These are phyloP conservation scores for Heliangelus exortis DNA, from an alignment of 2,797 vertebrate species.

Conservation along the genomic window DNA sequence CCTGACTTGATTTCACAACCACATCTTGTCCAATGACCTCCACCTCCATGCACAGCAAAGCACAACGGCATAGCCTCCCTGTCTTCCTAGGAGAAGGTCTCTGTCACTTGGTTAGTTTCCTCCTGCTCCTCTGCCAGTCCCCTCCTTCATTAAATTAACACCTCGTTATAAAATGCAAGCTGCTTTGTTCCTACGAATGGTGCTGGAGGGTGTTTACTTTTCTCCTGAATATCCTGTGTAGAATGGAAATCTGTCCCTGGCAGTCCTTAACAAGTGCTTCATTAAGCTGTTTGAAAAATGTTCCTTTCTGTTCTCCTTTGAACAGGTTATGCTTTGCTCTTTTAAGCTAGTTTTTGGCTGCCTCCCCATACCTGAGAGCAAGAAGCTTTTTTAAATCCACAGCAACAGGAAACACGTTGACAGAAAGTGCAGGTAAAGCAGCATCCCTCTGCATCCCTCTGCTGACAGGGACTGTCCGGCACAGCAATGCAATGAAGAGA, in stretches of 20 bases:
- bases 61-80: neutral
- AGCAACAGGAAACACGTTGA: neutral
- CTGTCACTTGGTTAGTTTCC: neutral
- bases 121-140: neutral
- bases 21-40: rapidly evolving
- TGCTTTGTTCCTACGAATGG: slow-evolving; percentile 62
- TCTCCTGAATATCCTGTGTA: slow-evolving; percentile 65
- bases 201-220: slow-evolving; percentile 62
- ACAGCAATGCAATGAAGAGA: rapidly evolving
- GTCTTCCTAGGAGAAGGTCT: neutral
- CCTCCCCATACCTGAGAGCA: slow-evolving; percentile 42
- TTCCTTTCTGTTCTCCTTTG: slow-evolving; percentile 62
- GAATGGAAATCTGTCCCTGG: slow-evolving; percentile 69
- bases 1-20: neutral
- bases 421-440: neutral
- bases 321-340: slow-evolving; percentile 61
- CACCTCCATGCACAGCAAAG: neutral
- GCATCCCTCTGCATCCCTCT: neutral
- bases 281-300: slow-evolving; percentile 63
- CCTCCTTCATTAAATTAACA: slow-evolving; percentile 66
- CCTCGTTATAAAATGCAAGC: slow-evolving; percentile 55
- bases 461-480: neutral
- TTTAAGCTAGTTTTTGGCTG: slow-evolving; percentile 55
- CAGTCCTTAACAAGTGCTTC: slow-evolving; percentile 67
- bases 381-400: neutral